Base-by-base conservation (phyloP, 2,888 invertebrate species). In the Ctena decussata region DNA sequence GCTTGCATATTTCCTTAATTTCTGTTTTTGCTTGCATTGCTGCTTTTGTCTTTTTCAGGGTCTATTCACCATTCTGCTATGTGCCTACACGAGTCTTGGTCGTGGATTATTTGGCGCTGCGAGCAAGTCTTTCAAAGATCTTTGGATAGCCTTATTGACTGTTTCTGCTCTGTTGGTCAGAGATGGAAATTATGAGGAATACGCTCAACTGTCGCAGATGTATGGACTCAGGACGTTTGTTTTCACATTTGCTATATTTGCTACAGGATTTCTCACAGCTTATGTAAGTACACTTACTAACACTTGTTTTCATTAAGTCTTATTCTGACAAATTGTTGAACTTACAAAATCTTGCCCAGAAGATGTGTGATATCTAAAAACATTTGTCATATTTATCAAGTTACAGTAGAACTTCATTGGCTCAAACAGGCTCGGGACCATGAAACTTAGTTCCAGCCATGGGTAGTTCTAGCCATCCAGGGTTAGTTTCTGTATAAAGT, bases 261-360 rank as follows among this genome's bases (percentile, higher is more conserved):
- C 87, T 0, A 84, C 91, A 30, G 95, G 94, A 41, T 86, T 94
- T n/a, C 88, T 95, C 41, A 89, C 92, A 0, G 87, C 92, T n/a
- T 95, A 95, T 89, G 95, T 95, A 91, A 94, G 95, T 93, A 35
- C 35, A 12, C 21, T 0, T 27, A n/a, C n/a, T n/a, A n/a, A n/a
- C n/a, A n/a, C n/a, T n/a, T n/a, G n/a, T n/a, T n/a, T n/a, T n/a
- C n/a, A n/a, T n/a, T n/a, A n/a, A n/a, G n/a, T n/a, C n/a, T n/a
- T n/a, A n/a, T n/a, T n/a, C n/a, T n/a, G n/a, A n/a, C n/a, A n/a
- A n/a, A n/a, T n/a, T n/a, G n/a, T n/a, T n/a, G n/a, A n/a, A n/a
- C n/a, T n/a, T n/a, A n/a, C n/a, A n/a, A n/a, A n/a, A n/a, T n/a
- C n/a, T n/a, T n/a, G n/a, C n/a, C n/a, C n/a, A n/a, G n/a, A n/a